These are phyloP conservation scores for Nymphalis polychloros DNA, from an alignment of 2,888 invertebrate genomes.

Conservation along the genomic window DNA sequence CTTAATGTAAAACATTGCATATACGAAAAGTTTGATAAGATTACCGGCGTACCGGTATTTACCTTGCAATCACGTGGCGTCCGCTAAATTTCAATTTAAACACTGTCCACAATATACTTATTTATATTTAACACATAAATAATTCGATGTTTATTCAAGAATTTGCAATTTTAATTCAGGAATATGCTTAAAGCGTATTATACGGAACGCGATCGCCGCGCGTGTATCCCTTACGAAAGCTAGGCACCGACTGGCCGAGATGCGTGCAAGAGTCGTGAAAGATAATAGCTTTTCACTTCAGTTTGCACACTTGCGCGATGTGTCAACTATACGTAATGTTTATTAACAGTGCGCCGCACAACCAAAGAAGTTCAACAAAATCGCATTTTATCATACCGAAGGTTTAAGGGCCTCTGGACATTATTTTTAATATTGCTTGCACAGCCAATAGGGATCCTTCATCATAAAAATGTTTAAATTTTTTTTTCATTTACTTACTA, in stretches of 20 bases:
- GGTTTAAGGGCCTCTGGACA: no score
- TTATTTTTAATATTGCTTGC: no score
- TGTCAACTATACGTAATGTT: slow-evolving; percentile 20
- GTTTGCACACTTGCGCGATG: slow-evolving; percentile 22
- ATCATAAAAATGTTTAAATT: no score
- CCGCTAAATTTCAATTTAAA: slow-evolving; percentile 15
- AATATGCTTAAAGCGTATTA: slow-evolving; percentile 8
- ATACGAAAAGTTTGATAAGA: slow-evolving; percentile 23
- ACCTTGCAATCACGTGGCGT: slow-evolving; percentile 41
- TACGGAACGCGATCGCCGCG: slow-evolving; percentile 26
- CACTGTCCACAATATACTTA: slow-evolving; percentile 19
- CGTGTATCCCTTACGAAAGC: slow-evolving; percentile 39
- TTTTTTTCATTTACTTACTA: no score
- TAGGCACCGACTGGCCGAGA: slow-evolving; percentile 41
- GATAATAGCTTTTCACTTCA: slow-evolving; percentile 44
- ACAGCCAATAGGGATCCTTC: no score
- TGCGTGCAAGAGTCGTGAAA: slow-evolving; percentile 35
- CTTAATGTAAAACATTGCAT: no score
- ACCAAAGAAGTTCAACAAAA: neutral
- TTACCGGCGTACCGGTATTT: slow-evolving; percentile 38
- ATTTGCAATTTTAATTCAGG: slow-evolving; percentile 40
- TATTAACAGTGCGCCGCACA: neutral
- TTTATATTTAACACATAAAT: slow-evolving; percentile 14
- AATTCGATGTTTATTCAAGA: slow-evolving; percentile 4
- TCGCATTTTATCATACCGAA: neutral